Base-by-base conservation (phyloP, 2,113 vertebrate genomes). In the Sebastes fasciatus region DNA sequence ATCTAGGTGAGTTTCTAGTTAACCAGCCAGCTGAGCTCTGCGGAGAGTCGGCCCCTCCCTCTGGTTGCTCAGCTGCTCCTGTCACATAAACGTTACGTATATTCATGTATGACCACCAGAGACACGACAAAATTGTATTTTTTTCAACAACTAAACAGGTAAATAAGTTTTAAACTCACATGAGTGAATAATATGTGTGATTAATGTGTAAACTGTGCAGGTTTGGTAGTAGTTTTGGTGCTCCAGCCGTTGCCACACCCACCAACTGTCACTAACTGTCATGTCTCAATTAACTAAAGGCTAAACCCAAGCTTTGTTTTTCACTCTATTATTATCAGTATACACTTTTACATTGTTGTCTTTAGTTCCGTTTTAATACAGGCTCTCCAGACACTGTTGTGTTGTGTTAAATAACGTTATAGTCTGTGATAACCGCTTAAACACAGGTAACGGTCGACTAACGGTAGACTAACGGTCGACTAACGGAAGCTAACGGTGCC, bases 41-140 rank as follows among this genome's bases (percentile, higher is more conserved):
- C 42, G 5, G 48, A 5, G 8, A 26, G 11, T 23, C 11, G 5
- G 70, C 73, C n/a, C 79, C 82, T 1, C 77, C 65, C 64, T 23
- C 6, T 2, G 16, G 34, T 1, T 6, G 1, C 49, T 14, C 89
- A 93, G 82, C 89, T 93, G 92, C 84, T 84, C 43, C 46, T 67
- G 90, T 92, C 89, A 90, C 7, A 83, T 77, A 86, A 58, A 46
- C 11, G 34, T 34, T 34, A 34, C 13, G 5, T 1, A 3, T 10
- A 3, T 10, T 6, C 11, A 6, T 17, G 58, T 2, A 1, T 54
- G 46, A 46, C 17, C 6, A 14, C 19, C 11, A 62, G 13, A 48
- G 42, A 19, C 19, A 23, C 48, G 62, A 3, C 3, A 8, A 4
- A 43, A 40, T 0, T 43, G 5, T 23, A 1, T 14, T 21, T 40